These are phyloP conservation scores for Ectemnius cavifrons DNA, from an alignment of 2,888 invertebrate species.

Conservation along the genomic window DNA sequence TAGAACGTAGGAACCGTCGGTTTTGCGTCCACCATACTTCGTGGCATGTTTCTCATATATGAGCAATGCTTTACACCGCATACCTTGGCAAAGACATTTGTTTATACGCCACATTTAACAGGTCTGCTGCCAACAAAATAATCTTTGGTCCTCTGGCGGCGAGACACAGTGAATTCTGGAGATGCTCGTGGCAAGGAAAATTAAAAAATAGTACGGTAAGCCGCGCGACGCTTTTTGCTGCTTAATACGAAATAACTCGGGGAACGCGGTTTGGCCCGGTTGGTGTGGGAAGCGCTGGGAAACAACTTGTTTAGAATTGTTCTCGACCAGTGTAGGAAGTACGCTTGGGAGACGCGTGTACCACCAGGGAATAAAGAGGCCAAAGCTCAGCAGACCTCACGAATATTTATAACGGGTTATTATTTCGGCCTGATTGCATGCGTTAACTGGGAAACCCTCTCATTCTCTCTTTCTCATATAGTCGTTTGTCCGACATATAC, in stretches of 20 bases:
- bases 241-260: conserved; percentile 11
- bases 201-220: conserved; percentile 6
- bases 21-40: conserved; percentile 1
- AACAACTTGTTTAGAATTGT: conserved; percentile 15
- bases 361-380: neutral
- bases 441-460: neutral
- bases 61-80: too few relatives aligned
- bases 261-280: neutral
- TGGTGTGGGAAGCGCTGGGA: neutral
- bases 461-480: neutral
- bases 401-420: conserved; percentile 18
- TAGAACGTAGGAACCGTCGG: too few relatives aligned
- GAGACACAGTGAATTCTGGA: neutral
- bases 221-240: neutral
- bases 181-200: neutral
- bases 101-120: too few relatives aligned
- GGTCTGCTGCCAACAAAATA: too few relatives aligned
- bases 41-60: too few relatives aligned
- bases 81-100: too few relatives aligned
- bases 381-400: neutral
- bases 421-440: conserved; percentile 14
- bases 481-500: too few relatives aligned
- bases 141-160: neutral
- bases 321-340: neutral
- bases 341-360: conserved; percentile 1